Conservation (phyloP, 2,888 invertebrate genomes). For the Agrilus biguttatus region DNA sequence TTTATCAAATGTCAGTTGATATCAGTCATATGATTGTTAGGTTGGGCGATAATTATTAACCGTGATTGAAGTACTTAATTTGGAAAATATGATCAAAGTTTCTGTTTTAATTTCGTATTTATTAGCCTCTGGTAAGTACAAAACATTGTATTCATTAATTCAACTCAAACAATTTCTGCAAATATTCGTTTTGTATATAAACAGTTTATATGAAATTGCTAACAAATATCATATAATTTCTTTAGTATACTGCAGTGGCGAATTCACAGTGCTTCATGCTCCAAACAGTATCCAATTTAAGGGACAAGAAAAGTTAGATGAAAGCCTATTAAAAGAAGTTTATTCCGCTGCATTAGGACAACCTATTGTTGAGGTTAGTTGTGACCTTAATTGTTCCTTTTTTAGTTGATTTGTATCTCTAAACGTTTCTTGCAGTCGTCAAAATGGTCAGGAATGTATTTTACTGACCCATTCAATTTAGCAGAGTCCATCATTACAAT, state of each 20-base stretch:
- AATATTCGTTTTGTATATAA: too few relatives aligned
- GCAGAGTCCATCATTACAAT: slow-evolving; percentile 59
- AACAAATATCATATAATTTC: too few relatives aligned
- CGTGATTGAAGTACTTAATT: background rate
- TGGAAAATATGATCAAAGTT: background rate
- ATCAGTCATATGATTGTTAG: too few relatives aligned
- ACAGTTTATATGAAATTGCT: too few relatives aligned
- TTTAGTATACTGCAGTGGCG: slow-evolving; percentile 44
- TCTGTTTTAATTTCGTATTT: background rate
- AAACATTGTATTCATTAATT: too few relatives aligned
- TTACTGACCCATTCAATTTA: slow-evolving; percentile 55
- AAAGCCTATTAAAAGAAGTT: slow-evolving; percentile 54
- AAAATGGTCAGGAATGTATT: slow-evolving; percentile 53
- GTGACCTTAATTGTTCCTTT: background rate
- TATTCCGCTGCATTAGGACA: slow-evolving; percentile 58
- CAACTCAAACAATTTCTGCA: background rate
- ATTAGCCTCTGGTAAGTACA: too few relatives aligned
- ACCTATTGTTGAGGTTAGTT: slow-evolving; percentile 49
- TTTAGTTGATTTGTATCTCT: slow-evolving; percentile 1
- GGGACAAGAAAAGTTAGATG: slow-evolving; percentile 45
- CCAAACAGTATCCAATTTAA: slow-evolving; percentile 55
- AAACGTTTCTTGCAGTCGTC: slow-evolving; percentile 33
- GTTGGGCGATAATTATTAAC: too few relatives aligned
- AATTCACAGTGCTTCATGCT: slow-evolving; percentile 52
- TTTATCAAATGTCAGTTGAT: too few relatives aligned